Evolutionary conservation across 2,888 invertebrate species (phyloP).

Genomic region (Oscheius sp.): DNA sequence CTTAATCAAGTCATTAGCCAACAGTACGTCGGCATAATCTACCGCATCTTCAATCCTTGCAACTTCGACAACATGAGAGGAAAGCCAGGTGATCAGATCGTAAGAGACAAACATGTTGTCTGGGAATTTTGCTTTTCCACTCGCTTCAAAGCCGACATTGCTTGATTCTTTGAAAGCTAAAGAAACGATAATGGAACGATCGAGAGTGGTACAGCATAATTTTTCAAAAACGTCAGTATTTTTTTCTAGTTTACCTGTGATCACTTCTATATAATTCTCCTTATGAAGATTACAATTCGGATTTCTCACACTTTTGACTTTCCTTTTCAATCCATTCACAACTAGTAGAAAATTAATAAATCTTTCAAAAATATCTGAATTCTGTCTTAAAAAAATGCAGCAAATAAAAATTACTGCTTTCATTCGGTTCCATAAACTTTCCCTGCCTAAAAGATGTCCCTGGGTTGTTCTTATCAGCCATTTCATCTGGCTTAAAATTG

Average conservation of each 20-base stretch:
- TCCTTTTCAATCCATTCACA: conserved; percentile 12
- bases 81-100: conserved; percentile 44
- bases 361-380: conserved; percentile 9
- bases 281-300: neutral
- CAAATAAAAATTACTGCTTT: neutral
- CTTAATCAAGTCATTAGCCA: conserved; percentile 26
- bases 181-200: too few species aligned
- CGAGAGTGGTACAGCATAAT: too few species aligned
- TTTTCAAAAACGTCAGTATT: neutral
- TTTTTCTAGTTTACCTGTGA: too few species aligned
- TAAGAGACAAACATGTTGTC: conserved; percentile 51
- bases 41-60: conserved; percentile 38
- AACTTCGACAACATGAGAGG: conserved; percentile 30
- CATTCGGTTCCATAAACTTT: neutral
- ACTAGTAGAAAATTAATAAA: conserved; percentile 14
- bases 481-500: neutral
- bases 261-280: neutral
- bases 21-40: conserved; percentile 40
- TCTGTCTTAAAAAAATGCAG: neutral
- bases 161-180: conserved; percentile 11
- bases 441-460: conserved; percentile 6
- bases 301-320: neutral
- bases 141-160: neutral
- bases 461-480: neutral
- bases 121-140: conserved; percentile 1